Percentiles rank a stretch among this genome's conserved stretches.
phyloP scores from a whole-genome alignment of 2,797 vertebrate genomes.

The Myiotriccus ornatus region DNA sequence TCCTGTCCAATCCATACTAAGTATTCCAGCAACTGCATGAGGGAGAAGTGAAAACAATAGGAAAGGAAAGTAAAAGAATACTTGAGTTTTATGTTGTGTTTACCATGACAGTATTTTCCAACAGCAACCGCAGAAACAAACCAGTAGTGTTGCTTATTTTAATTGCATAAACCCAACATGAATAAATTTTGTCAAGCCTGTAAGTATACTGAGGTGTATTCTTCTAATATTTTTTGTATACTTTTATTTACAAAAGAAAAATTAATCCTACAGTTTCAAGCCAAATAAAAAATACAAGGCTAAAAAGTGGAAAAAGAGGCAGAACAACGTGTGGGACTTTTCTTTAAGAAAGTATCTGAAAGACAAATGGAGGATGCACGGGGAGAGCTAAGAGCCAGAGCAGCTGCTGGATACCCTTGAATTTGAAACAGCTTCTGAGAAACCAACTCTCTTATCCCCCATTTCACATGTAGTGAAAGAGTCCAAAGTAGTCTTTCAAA shows the following conservation, averaged over 20 bases:
- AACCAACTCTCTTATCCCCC: not conserved
- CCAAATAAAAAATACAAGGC: not conserved
- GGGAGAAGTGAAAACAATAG: not conserved
- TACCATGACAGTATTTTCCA: not conserved
- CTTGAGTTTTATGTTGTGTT: not conserved
- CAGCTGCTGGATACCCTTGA: not conserved
- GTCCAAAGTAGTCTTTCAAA: not conserved
- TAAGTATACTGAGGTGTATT: not conserved
- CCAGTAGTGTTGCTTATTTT: not conserved
- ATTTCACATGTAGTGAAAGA: not conserved
- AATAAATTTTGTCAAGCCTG: not conserved
- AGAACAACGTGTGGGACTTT: not conserved
- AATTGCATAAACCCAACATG: constrained; percentile 14
- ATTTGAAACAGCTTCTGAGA: not conserved
- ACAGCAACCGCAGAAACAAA: not conserved
- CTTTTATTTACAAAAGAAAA: constrained; percentile 38
- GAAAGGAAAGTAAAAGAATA: not conserved
- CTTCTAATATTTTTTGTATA: not conserved
- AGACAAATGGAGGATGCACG: not conserved
- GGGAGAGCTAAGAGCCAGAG: not conserved
- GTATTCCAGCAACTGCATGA: not conserved
- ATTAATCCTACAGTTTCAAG: not conserved
- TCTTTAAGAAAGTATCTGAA: not conserved
- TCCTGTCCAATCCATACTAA: not conserved
- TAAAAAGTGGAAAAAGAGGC: not conserved